Evolutionary conservation across 1,140 invertebrate species (phyloP).

Genomic region (Asobara japonica): DNA sequence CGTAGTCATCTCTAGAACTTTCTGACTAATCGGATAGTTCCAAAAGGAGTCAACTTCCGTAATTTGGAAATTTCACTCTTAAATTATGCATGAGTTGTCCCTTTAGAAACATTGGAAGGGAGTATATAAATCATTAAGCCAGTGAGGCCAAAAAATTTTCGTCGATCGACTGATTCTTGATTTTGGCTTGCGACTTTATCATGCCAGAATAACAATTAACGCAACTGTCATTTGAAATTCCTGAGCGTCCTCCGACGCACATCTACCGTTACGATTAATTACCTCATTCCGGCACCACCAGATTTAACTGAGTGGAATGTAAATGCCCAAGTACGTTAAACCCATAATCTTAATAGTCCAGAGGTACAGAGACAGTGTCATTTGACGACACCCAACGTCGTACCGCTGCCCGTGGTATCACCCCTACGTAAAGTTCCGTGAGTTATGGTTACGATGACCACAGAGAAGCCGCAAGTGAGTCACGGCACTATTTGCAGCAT

Average conservation of each 20-base stretch:
- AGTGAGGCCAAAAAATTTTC: background rate
- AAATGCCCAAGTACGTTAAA: background rate
- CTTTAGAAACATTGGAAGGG: too few species aligned
- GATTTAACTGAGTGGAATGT: background rate
- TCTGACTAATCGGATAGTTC: too few species aligned
- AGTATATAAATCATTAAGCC: background rate
- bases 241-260: background rate
- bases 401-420: background rate
- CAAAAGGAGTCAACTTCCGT: too few species aligned
- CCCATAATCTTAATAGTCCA: background rate
- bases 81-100: too few species aligned
- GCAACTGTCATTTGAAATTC: slow-evolving; percentile 4
- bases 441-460: slow-evolving; percentile 9
- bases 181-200: slow-evolving; percentile 5
- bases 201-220: slow-evolving; percentile 12
- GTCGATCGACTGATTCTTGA: background rate
- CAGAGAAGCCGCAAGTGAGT: slow-evolving; percentile 12
- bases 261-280: slow-evolving; percentile 16
- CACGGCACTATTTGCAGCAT: background rate
- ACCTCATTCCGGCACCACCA: slow-evolving; percentile 2
- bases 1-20: too few species aligned
- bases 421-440: slow-evolving; percentile 12
- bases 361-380: background rate
- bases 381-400: slow-evolving; percentile 3
- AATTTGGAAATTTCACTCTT: too few species aligned